Evolutionary conservation across 2,888 invertebrate species (phyloP).

Genomic region (Papilio protenor): DNA sequence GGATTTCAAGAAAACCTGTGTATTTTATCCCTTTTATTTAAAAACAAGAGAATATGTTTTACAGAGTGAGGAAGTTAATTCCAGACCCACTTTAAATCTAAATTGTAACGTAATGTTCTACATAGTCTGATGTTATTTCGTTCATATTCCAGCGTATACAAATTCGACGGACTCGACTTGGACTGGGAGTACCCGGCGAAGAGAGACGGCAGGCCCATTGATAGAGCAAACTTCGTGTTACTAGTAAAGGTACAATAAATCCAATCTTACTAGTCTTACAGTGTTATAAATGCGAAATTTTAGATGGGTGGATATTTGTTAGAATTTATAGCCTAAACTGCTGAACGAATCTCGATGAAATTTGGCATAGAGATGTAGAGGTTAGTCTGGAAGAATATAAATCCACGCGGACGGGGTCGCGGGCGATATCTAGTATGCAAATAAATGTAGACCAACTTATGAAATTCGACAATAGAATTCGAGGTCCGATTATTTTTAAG

Average conservation of each 20-base stretch:
- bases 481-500: not conserved
- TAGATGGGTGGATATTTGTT: no score
- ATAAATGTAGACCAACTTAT: not conserved
- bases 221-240: slow-evolving; percentile 90
- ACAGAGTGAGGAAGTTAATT: not conserved
- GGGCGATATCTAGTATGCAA: not conserved
- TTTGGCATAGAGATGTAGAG: no score
- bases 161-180: slow-evolving; percentile 90
- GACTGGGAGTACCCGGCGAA: slow-evolving; percentile 95
- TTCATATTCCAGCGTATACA: slow-evolving; percentile 84
- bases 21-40: no score
- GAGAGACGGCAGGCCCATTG: slow-evolving; percentile 89
- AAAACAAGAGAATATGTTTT: not conserved
- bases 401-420: no score
- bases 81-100: not conserved
- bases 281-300: no score
- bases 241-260: slow-evolving; percentile 87
- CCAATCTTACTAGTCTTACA: no score
- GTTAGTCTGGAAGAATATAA: no score
- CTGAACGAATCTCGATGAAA: no score
- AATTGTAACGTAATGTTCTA: not conserved
- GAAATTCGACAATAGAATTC: not conserved
- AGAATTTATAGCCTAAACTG: not conserved
- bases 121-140: not conserved
- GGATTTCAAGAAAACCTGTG: not conserved